Evolutionary conservation across 2,113 vertebrate genomes (phyloP).

Genomic region (Xiphophorus maculatus): DNA sequence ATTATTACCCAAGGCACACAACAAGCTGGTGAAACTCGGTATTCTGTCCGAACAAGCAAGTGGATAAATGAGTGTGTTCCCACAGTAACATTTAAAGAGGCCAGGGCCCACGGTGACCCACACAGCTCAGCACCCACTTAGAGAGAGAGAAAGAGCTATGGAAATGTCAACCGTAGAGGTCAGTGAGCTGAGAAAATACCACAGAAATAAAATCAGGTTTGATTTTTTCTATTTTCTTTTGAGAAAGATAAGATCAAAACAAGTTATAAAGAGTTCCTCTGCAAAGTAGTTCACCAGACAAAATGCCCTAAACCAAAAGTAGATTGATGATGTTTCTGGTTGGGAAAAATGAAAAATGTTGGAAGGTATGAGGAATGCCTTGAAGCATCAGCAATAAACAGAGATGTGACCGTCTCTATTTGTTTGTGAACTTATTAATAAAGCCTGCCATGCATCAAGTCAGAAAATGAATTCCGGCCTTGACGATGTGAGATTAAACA

Average conservation of each 20-base stretch:
- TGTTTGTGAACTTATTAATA: slow-evolving; percentile 61
- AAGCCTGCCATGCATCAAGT: slow-evolving; percentile 41
- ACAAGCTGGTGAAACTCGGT: background rate
- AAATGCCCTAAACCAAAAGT: slow-evolving; percentile 57
- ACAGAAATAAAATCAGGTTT: slow-evolving; percentile 36
- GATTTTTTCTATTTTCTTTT: slow-evolving; percentile 11
- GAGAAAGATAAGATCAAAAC: slow-evolving; percentile 9
- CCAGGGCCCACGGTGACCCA: slow-evolving; percentile 27
- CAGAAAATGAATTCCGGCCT: slow-evolving; percentile 50
- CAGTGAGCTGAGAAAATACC: slow-evolving; percentile 40
- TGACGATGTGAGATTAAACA: slow-evolving; percentile 42
- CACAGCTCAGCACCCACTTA: slow-evolving; percentile 30
- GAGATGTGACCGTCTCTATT: slow-evolving; percentile 62
- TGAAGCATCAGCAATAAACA: slow-evolving; percentile 57
- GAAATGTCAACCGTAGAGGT: slow-evolving; percentile 57
- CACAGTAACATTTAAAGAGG: slow-evolving; percentile 55
- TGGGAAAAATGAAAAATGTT: slow-evolving; percentile 56
- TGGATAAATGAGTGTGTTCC: slow-evolving; percentile 42
- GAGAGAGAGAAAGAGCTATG: slow-evolving; percentile 30
- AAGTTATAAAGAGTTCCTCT: slow-evolving; percentile 26
- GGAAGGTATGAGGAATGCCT: slow-evolving; percentile 35
- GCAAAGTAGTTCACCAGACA: slow-evolving; percentile 56
- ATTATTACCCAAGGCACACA: background rate
- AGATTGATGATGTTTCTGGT: slow-evolving; percentile 59
- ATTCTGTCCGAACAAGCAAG: slow-evolving; percentile 27